Evolutionary conservation across 2,797 vertebrate genomes (phyloP).

Genomic region (Cetoscarus ocellatus): DNA sequence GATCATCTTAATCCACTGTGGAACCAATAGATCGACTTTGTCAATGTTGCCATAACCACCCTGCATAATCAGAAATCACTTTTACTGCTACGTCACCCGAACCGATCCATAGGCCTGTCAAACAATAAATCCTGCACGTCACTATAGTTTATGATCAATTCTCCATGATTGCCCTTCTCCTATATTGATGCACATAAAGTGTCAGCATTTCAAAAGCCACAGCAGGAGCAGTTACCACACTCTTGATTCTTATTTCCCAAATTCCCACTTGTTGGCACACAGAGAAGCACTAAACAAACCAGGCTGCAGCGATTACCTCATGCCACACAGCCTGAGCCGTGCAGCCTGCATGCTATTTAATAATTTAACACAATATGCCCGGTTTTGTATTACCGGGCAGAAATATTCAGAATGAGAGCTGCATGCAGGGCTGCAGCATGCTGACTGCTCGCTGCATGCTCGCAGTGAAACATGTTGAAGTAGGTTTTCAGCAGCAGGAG

Average conservation of each 20-base stretch:
- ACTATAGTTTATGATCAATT: conserved; percentile 29
- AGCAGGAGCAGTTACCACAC: conserved; percentile 1
- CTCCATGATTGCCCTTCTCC: not conserved
- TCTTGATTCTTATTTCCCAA: conserved; percentile 23
- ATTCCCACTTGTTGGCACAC: conserved; percentile 62
- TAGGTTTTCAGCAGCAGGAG: conserved; percentile 17
- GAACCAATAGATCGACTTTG: conserved; percentile 53
- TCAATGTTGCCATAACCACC: conserved; percentile 67
- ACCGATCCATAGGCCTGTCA: conserved; percentile 50
- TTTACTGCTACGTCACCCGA: conserved; percentile 65
- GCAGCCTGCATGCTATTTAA: conserved; percentile 56
- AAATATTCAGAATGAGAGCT: conserved; percentile 60
- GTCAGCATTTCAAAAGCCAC: not conserved
- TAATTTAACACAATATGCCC: conserved; percentile 64
- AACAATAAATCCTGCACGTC: conserved; percentile 13
- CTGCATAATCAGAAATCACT: conserved; percentile 64
- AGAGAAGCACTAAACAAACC: conserved; percentile 22
- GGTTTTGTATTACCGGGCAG: conserved; percentile 73
- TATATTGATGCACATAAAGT: conserved; percentile 12
- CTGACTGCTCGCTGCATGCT: conserved; percentile 40
- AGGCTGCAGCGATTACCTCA: conserved; percentile 40
- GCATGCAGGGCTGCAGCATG: conserved; percentile 40
- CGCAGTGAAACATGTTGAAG: conserved; percentile 23
- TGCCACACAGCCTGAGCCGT: conserved; percentile 33
- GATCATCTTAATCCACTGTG: conserved; percentile 51